Evolutionary conservation across 2,888 invertebrate species (phyloP).

Genomic region (Alentia gelatinosa): DNA sequence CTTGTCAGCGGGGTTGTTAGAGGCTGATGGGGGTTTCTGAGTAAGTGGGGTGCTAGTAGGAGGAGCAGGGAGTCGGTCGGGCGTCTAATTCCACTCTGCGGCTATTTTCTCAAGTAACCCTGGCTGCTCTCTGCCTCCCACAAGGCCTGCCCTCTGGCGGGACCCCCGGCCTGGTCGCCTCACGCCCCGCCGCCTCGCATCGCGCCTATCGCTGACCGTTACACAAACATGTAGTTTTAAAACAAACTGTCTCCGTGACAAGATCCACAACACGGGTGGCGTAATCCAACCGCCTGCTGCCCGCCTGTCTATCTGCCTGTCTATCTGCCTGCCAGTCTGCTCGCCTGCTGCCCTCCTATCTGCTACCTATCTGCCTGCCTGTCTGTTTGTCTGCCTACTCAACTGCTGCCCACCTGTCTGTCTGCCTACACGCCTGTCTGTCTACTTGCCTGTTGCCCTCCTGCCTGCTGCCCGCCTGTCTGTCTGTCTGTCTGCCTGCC

Average conservation of each 20-base stretch:
- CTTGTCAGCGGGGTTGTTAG: not conserved
- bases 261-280: slow-evolving; percentile 13
- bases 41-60: no score
- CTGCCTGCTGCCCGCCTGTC: no score
- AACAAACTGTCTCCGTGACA: slow-evolving; percentile 50
- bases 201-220: slow-evolving; percentile 24
- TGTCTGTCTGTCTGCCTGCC: no score
- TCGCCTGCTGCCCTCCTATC: not conserved
- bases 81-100: not conserved
- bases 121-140: not conserved
- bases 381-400: no score
- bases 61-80: not conserved
- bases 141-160: not conserved
- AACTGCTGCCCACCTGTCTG: no score
- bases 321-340: no score
- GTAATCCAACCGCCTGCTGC: not conserved
- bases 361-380: no score
- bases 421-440: no score
- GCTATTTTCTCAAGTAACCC: slow-evolving; percentile 7
- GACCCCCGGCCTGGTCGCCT: not conserved
- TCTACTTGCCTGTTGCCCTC: no score
- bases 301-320: not conserved
- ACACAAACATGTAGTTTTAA: slow-evolving; percentile 44
- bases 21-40: not conserved
- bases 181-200: slow-evolving; percentile 26